phyloP scores from a whole-genome alignment of 2,888 invertebrate species.

The Melipona bicolor region DNA sequence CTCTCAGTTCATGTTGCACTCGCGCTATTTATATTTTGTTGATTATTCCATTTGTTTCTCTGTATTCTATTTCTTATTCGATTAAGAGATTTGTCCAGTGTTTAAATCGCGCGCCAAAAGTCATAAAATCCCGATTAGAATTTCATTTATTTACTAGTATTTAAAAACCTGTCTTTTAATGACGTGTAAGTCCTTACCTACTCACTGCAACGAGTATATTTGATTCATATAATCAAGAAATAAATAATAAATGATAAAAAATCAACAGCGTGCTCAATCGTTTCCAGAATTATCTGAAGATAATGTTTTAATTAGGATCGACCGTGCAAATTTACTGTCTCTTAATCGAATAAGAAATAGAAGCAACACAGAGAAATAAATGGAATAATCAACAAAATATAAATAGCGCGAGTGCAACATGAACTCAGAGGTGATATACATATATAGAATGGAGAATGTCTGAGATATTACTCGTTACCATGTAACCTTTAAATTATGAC shows the following conservation, averaged over 20 bases:
- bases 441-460: neutral
- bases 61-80: neutral
- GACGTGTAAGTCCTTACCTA: neutral
- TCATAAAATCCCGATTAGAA: neutral
- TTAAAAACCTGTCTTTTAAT: conserved; percentile 6
- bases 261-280: neutral
- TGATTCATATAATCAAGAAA: neutral
- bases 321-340: conserved; percentile 45
- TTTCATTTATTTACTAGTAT: too few relatives aligned
- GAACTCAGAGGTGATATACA: neutral
- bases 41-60: neutral
- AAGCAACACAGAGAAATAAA: neutral
- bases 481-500: conserved; percentile 1
- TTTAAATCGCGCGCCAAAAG: neutral
- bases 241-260: conserved; percentile 9
- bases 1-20: neutral
- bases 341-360: conserved; percentile 29
- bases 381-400: neutral
- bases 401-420: neutral
- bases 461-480: conserved; percentile 5
- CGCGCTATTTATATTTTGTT: neutral
- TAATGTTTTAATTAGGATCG: conserved; percentile 20
- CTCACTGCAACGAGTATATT: neutral
- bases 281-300: neutral
- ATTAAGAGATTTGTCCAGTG: conserved; percentile 53